phyloP scores from a whole-genome alignment of 1,140 invertebrate genomes.

The Trigoniulus corallinus region DNA sequence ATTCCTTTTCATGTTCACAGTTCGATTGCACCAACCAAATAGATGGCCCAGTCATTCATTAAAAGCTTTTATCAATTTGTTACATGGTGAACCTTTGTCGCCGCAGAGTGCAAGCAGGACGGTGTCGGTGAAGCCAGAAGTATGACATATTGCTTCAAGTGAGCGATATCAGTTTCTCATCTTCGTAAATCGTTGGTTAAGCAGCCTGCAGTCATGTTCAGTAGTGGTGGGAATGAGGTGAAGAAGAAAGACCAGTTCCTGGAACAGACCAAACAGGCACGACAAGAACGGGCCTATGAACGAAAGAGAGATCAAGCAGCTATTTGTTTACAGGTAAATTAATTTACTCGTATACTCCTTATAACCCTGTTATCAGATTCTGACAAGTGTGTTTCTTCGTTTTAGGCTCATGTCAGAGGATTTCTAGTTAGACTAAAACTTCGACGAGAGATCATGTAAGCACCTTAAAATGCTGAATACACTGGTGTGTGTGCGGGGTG shows the following conservation, averaged over 20 bases:
- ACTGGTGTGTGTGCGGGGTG: conserved; percentile 5
- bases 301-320: conserved; percentile 54
- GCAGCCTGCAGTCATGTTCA: too few relatives aligned
- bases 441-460: conserved; percentile 15
- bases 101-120: too few relatives aligned
- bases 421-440: conserved; percentile 17
- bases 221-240: too few relatives aligned
- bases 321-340: conserved; percentile 44
- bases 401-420: conserved; percentile 18
- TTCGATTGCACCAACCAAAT: too few relatives aligned
- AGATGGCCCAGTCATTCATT: too few relatives aligned
- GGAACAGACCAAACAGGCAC: conserved; percentile 54
- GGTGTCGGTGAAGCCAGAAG: too few relatives aligned
- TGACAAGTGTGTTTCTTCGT: conserved; percentile 7
- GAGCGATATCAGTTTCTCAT: too few relatives aligned
- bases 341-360: neutral
- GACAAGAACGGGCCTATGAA: conserved; percentile 64
- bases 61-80: too few relatives aligned
- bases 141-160: too few relatives aligned
- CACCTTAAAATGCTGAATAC: neutral
- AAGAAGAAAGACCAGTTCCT: conserved; percentile 25
- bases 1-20: too few relatives aligned
- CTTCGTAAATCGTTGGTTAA: too few relatives aligned
- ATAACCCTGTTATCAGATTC: conserved; percentile 4
- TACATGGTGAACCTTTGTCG: too few relatives aligned